These are phyloP conservation scores for Aleadryas rufinucha DNA, from an alignment of 2,113 vertebrate genomes.

Conservation along the genomic window DNA sequence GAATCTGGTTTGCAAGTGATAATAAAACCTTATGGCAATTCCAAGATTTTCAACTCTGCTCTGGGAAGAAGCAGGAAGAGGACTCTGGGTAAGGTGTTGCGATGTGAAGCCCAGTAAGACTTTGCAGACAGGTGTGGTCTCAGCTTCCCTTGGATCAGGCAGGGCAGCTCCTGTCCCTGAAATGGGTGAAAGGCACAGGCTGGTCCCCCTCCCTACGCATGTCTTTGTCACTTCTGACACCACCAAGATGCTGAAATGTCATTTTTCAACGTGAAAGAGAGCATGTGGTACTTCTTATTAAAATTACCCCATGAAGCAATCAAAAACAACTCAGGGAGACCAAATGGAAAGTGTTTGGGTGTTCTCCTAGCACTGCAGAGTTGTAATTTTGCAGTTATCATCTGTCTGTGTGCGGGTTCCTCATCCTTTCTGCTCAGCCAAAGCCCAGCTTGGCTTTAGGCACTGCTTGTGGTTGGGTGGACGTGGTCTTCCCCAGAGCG, in stretches of 20 bases:
- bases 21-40: conserved; percentile 70
- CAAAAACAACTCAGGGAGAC: not conserved
- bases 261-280: not conserved
- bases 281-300: not conserved
- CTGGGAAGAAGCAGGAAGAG: conserved; percentile 60
- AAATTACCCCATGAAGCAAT: not conserved
- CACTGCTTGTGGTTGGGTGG: not conserved
- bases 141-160: not conserved
- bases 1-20: conserved; percentile 73
- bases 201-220: not conserved
- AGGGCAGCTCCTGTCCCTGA: not conserved
- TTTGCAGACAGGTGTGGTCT: conserved; percentile 29
- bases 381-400: not conserved
- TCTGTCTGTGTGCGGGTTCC: fast-evolving
- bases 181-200: not conserved
- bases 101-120: conserved; percentile 32
- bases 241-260: not conserved
- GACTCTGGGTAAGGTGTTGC: not conserved
- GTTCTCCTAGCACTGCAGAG: not conserved
- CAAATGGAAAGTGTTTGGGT: not conserved
- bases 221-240: not conserved
- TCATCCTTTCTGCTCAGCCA: not conserved
- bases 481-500: not conserved
- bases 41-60: conserved; percentile 64
- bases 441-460: not conserved